Evolutionary conservation across 2,888 invertebrate genomes (phyloP).

Genomic region (Amiota minor): DNA sequence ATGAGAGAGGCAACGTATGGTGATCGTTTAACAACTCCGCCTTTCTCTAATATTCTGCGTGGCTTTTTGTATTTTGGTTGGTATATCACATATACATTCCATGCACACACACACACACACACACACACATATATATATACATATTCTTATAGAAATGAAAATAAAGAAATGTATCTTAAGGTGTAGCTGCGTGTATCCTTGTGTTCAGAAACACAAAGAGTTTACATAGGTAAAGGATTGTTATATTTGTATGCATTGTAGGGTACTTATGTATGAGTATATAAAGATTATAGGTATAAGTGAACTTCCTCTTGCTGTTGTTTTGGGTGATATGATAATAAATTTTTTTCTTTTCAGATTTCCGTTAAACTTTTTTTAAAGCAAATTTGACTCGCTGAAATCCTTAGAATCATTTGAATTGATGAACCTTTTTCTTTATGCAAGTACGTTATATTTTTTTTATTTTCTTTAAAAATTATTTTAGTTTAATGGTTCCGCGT

Average conservation of each 20-base stretch:
- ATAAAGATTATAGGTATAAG: too few relatives aligned
- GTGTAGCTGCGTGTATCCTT: too few relatives aligned
- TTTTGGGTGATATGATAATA: constrained; percentile 31
- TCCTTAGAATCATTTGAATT: neutral
- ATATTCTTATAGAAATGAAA: too few relatives aligned
- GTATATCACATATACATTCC: too few relatives aligned
- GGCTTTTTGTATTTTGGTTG: neutral
- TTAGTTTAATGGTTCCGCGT: too few relatives aligned
- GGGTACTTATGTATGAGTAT: too few relatives aligned
- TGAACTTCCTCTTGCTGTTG: neutral
- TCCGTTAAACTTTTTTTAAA: constrained; percentile 49
- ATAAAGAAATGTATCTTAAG: too few relatives aligned
- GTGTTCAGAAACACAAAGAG: neutral
- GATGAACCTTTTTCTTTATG: neutral
- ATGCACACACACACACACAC: too few relatives aligned
- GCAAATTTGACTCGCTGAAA: neutral
- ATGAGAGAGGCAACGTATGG: neutral
- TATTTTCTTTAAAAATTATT: neutral
- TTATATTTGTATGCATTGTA: neutral
- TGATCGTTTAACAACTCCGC: neutral
- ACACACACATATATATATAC: too few relatives aligned
- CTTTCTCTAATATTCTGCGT: neutral
- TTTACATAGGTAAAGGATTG: too few relatives aligned
- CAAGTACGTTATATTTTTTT: neutral
- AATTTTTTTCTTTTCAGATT: constrained; percentile 40